Evolutionary conservation across 1,140 invertebrate genomes (phyloP), one percentile per base, ranked within the genome.

Genomic region (Drosophila equinoxialis): DNA sequence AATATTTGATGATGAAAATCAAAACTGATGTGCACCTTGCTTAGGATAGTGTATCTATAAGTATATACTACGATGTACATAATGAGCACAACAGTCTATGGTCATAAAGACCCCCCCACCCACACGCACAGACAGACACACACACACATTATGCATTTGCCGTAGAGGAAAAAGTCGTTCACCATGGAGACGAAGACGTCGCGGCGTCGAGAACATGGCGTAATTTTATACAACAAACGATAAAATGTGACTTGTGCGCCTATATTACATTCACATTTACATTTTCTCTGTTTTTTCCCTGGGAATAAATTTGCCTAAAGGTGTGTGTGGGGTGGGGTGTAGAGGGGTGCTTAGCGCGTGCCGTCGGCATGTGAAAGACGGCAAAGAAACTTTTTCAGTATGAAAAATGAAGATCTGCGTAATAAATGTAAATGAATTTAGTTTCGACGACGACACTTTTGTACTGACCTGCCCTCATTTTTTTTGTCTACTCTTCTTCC

Each of bases 371-470:
- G 65, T 77, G 71, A 68, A 66, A 67, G 66, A 71, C 37, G 23
- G n/a, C 65, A n/a, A 42, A n/a, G 33, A 14, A 17, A 48, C 30
- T 30, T 30, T 17, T 48, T 48, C 14, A 48, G 45, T 20, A 7
- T 23, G 17, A 58, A 48, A 51, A 48, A 30, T 41, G 65, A 68
- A 69, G 51, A 59, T 35, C 60, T 48, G 71, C 66, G 66, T 54
- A 62, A 74, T 77, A 70, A 66, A 79, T 83, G 64, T 73, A 81
- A 80, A 70, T 75, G 54, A 77, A 63, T 67, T 70, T 79, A 79
- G 51, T 81, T 74, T 41, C 55, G 17, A 42, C 11, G 55, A 42
- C 54, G 69, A 63, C 60, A 62, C 61, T 63, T 37, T 23, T 61
- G 63, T 59, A 73, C 72, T 84, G 77, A 83, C 81, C 81, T 81